Evolutionary conservation across 2,113 vertebrate species (phyloP).

Genomic region (Paracanthobrama guichenoti): DNA sequence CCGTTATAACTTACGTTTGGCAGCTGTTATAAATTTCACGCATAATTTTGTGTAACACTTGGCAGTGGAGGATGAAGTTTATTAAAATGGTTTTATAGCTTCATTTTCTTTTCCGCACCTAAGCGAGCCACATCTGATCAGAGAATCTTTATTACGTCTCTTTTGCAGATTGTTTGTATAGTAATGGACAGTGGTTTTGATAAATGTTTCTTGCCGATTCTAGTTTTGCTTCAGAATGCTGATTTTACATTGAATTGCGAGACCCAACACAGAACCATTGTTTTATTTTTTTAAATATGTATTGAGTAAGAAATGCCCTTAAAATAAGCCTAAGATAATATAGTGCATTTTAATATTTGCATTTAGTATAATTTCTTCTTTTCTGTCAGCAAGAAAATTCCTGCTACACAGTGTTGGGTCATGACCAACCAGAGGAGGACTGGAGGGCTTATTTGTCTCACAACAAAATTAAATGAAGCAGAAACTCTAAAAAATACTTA

Average conservation of each 20-base stretch:
- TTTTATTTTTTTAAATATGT: too few relatives aligned
- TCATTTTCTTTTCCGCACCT: constrained; percentile 15
- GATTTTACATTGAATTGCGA: too few relatives aligned
- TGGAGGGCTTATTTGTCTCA: constrained; percentile 17
- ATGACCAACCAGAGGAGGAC: background rate
- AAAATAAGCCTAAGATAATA: background rate
- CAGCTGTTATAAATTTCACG: background rate
- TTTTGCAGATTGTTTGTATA: background rate
- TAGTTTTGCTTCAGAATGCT: background rate
- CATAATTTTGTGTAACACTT: constrained; percentile 6
- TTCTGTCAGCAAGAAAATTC: background rate
- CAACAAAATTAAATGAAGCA: background rate
- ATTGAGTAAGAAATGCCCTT: too few relatives aligned
- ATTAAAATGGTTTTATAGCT: constrained; percentile 18
- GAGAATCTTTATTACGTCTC: background rate
- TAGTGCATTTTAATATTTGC: background rate
- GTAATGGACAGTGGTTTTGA: background rate
- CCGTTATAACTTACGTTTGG: background rate
- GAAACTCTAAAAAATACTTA: background rate
- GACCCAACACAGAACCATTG: too few relatives aligned
- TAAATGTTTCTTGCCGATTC: background rate
- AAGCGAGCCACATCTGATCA: constrained; percentile 13
- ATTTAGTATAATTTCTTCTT: background rate
- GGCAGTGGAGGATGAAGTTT: background rate
- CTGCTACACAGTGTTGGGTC: background rate